Percentiles rank a stretch among this genome's conserved stretches.
These are phyloP conservation scores for Psilopsiagon aurifrons DNA, from an alignment of 2,113 vertebrate genomes.

Conservation along the genomic window DNA sequence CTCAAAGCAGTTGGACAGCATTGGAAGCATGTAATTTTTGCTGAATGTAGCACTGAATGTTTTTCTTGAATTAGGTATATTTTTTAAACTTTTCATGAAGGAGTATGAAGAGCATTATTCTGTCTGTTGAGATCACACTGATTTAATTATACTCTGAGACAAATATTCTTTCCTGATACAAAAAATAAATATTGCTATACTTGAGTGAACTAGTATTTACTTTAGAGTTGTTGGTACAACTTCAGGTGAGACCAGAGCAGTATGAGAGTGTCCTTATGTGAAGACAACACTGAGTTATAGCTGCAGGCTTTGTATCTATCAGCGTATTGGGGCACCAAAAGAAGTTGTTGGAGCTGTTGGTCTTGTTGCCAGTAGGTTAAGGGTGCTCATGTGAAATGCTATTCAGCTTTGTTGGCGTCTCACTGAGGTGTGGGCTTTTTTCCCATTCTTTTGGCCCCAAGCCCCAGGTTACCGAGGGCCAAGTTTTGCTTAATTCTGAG, in stretches of 20 bases:
- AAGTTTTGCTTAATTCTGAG: neutral
- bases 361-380: neutral
- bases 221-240: neutral
- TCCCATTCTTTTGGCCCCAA: neutral
- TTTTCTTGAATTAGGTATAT: neutral
- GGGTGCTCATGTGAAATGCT: neutral
- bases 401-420: neutral
- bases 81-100: neutral
- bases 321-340: neutral
- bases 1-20: neutral
- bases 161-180: neutral
- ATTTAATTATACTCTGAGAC: neutral
- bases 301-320: neutral
- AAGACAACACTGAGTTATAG: neutral
- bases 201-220: neutral
- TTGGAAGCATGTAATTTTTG: neutral
- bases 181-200: neutral
- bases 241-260: neutral
- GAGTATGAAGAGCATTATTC: neutral
- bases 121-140: neutral
- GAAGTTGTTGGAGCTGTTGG: neutral
- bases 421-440: neutral
- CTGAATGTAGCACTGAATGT: neutral
- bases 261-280: neutral
- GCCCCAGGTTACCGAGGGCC: neutral